Base-by-base conservation (phyloP, 2,797 vertebrate species). In the Monodelphis domestica region DNA sequence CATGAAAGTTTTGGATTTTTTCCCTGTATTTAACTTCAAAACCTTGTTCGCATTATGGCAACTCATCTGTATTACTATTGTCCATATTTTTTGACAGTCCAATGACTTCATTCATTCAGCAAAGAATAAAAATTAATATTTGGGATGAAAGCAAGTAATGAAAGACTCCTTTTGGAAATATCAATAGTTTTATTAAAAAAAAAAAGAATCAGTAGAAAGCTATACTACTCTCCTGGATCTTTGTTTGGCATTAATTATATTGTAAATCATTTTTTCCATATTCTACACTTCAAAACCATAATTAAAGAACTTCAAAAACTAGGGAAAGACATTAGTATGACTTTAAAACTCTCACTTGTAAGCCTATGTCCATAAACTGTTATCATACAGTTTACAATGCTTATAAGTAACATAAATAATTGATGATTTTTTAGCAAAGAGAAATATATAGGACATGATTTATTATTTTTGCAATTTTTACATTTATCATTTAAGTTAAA, bases 401-500 rank as follows among this genome's bases (percentile, higher is more conserved):
- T 78, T 78, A 50, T 50, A 45, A 78, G 70, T 0, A 90, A 45
- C 30, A 93, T 54, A 14, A 57, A 4, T 88, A 96, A 96, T 90
- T 45, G 89, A 78, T 21, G 15, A 78, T 50, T 84, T 21, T 45
- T 63, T 92, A 56, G 12, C n/a, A 91, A 89, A 89, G 88, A 92
- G 17, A 52, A 29, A n/a, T 91, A 93, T 12, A 93, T 2, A 89
- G 53, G 53, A 29, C 38, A 12, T 89, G 45, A 91, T 30, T 95
- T 94, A 33, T 93, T 92, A 91, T 90, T 17, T 90, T 93, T 55
- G 17, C 12, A 90, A 5, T 53, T 78, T 21, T 92, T 90, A 28
- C 14, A 63, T 54, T 57, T 50, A 57, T 53, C 29, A 92, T 45
- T 95, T 54, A 94, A 29, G 4, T 2, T 91, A 55, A 88, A 84